Evolutionary conservation across 37 sponge, comb jelly and placozoan species (phyloP), one percentile per base, ranked within the genome.

Genomic region (Sycon ciliatum): DNA sequence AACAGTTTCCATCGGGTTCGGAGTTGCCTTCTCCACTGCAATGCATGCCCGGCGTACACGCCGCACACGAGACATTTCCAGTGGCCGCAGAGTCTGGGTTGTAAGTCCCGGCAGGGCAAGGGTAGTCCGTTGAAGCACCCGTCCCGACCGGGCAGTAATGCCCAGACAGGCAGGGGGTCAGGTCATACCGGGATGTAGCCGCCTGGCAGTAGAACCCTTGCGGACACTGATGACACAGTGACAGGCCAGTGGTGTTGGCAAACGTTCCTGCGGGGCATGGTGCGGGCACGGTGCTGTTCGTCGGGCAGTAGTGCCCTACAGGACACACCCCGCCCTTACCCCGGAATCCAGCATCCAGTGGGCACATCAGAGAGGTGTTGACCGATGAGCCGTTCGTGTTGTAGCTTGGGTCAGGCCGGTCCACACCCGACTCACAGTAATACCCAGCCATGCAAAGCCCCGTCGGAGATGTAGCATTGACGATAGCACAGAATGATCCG

Each of bases 381-480:
- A n/a, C n/a, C n/a, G n/a, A n/a, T 11, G 7, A 11, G 7, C 63
- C 31, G 9, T 9, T 30, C 27, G 31, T 23, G 63, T 23, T 60
- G 32, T 60, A 9, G 7, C 22, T 23, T 11, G 63, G 63, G 16
- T 60, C 63, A 11, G 63, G 39, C 26, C 69, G 35, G 18, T 65
- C 63, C 11, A 66, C 66, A 67, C 63, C 18, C 64, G 34, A 72
- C 9, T 68, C 67, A 67, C 67, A 72, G 23, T 72, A 77, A 31
- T 52, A 77, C 58, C 78, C 78, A n/a, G 78, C 34, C 74, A 54
- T 38, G 53, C 78, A 77, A 28, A 53, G 16, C 34, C 58, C 78
- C 35, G 71, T 73, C 23, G 71, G 69, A 26, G 49, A n/a, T 4
- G 71, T 75, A 3, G 7, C 23, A 6, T 31, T 67, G 11, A 27